Percentiles rank a stretch among this genome's conserved stretches.
Conservation (phyloP, 37 sponge, comb jelly and placozoan species). For the Eunapius fragilis region DNA sequence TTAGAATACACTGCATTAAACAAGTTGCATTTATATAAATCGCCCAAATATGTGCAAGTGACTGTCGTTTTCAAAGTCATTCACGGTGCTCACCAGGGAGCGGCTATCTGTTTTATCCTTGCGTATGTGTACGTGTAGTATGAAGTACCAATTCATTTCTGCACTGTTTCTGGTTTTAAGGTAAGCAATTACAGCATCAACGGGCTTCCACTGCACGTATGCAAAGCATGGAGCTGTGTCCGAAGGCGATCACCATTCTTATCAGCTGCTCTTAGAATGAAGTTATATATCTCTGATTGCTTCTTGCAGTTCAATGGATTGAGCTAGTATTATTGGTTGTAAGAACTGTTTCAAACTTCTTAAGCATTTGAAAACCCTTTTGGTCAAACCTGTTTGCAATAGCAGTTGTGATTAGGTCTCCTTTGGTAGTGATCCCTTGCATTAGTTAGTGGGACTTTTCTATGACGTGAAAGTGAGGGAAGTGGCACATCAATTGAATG, state of each 20-base stretch:
- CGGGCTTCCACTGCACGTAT: not conserved
- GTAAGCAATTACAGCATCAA: too few species aligned
- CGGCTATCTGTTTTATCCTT: too few species aligned
- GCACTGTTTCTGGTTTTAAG: too few species aligned
- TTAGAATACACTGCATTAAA: too few species aligned
- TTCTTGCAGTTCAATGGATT: not conserved
- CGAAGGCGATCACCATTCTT: conserved; percentile 16
- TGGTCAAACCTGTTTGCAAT: conserved; percentile 41
- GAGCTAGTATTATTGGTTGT: not conserved
- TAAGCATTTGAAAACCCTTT: conserved; percentile 41
- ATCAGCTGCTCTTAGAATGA: conserved; percentile 31
- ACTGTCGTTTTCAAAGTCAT: too few species aligned
- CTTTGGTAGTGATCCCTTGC: conserved; percentile 26
- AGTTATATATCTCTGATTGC: not conserved
- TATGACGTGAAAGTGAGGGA: conserved; percentile 38
- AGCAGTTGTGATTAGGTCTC: conserved; percentile 21
- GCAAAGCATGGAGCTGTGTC: conserved; percentile 36
- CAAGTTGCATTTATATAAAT: too few species aligned
- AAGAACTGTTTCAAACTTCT: conserved; percentile 26
- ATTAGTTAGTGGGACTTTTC: conserved; percentile 31
- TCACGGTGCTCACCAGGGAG: too few species aligned
- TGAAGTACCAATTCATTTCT: too few species aligned
- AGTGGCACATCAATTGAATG: conserved; percentile 13
- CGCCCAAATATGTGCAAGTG: too few species aligned
- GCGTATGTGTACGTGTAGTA: too few species aligned